Conservation (phyloP, 2,888 invertebrate genomes). For the Gasteruption jaculator region DNA sequence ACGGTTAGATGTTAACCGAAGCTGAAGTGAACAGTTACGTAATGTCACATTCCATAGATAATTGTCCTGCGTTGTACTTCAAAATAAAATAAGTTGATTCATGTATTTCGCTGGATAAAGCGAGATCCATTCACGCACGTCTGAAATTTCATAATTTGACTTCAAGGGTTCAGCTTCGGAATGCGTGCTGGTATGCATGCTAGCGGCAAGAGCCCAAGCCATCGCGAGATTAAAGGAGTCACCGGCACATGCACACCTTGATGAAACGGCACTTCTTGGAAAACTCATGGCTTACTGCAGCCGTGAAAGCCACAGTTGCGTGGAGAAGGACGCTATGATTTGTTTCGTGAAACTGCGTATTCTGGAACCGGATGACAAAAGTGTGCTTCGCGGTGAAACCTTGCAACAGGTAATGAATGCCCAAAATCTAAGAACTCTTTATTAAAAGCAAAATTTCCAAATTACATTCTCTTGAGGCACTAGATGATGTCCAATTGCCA, state of each 20-base stretch:
- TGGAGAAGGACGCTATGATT: constrained; percentile 93
- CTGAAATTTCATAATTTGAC: constrained; percentile 8
- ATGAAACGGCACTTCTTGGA: constrained; percentile 85
- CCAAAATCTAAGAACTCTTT: no score
- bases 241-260: constrained; percentile 73
- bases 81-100: no score
- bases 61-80: no score
- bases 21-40: no score
- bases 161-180: constrained; percentile 92
- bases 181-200: constrained; percentile 86
- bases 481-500: no score
- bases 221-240: constrained; percentile 75
- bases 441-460: no score
- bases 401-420: constrained; percentile 72
- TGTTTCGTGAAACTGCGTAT: constrained; percentile 86
- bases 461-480: no score
- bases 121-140: no score
- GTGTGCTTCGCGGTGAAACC: constrained; percentile 75
- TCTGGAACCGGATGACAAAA: constrained; percentile 81
- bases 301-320: constrained; percentile 86
- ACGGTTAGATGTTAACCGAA: no score
- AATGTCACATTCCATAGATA: no score
- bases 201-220: constrained; percentile 87
- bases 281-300: constrained; percentile 93
- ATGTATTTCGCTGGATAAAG: no score